Conservation (phyloP, 2,888 invertebrate species). For the Caenorhabditis macrosperma region DNA sequence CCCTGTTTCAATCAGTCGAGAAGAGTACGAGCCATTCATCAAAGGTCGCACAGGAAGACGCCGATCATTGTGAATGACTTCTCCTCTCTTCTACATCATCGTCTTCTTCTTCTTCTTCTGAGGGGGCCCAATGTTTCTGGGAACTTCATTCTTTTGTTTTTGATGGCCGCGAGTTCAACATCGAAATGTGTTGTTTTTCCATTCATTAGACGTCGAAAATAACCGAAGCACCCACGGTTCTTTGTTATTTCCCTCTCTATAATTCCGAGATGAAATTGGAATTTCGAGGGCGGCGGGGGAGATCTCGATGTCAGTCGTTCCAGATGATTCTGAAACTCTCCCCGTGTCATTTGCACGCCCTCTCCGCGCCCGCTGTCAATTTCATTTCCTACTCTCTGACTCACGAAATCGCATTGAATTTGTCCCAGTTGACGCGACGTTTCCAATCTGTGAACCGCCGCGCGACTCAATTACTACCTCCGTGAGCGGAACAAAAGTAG, state of each 20-base stretch:
- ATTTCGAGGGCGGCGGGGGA: constrained; percentile 26
- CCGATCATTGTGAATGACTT: constrained; percentile 17
- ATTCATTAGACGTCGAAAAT: constrained; percentile 24
- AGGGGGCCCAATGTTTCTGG: not conserved
- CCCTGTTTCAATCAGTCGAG: not conserved
- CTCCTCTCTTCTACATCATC: not conserved
- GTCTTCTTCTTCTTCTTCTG: not conserved
- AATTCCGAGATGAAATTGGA: constrained; percentile 31
- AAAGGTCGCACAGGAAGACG: constrained; percentile 28
- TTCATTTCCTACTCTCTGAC: not conserved
- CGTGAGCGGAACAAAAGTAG: too few relatives aligned
- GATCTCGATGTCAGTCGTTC: not conserved
- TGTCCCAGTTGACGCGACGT: too few relatives aligned
- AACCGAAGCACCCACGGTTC: not conserved
- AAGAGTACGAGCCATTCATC: constrained; percentile 17
- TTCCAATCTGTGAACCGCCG: not conserved
- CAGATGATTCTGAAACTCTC: not conserved
- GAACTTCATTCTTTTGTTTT: constrained; percentile 6
- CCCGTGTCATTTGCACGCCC: not conserved
- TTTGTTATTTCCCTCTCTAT: constrained; percentile 23
- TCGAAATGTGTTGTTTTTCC: constrained; percentile 1
- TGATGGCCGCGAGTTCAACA: not conserved
- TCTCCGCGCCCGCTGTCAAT: not conserved
- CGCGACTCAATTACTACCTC: too few relatives aligned
- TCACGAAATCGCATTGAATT: too few relatives aligned